A percentile compares a stretch with the other conserved stretches of the same genome.
phyloP scores from a whole-genome alignment of 2,797 vertebrate species.

The Manis javanica region DNA sequence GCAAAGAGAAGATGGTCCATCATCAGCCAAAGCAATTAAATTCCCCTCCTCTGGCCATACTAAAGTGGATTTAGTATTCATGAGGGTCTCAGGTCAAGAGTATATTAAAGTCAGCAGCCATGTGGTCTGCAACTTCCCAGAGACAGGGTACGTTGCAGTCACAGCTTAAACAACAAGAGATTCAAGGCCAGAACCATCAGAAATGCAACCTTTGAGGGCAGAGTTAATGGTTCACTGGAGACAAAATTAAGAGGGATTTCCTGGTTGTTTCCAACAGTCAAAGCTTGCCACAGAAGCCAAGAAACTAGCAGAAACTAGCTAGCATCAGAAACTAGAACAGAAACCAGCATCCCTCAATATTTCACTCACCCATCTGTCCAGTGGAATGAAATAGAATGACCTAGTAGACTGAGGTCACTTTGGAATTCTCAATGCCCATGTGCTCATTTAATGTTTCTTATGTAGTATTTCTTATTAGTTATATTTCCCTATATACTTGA shows the following conservation, averaged over 20 bases:
- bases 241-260: background rate
- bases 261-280: background rate
- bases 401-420: background rate
- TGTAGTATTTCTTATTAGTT: background rate
- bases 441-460: background rate
- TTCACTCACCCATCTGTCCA: background rate
- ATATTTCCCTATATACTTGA: background rate
- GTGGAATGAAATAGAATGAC: background rate
- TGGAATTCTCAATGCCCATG: background rate
- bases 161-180: background rate
- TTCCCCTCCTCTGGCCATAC: background rate
- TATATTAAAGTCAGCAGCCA: background rate
- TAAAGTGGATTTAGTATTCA: constrained; percentile 9
- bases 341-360: background rate
- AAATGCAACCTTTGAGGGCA: background rate
- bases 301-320: background rate
- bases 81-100: background rate
- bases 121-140: background rate
- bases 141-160: background rate
- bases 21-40: constrained; percentile 3
- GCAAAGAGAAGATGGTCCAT: background rate
- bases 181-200: background rate
- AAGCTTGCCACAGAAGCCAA: background rate
- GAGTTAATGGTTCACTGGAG: background rate
- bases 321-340: background rate